Evolutionary conservation across 2,888 invertebrate species (phyloP).

Genomic region (Tinea pellionella): DNA sequence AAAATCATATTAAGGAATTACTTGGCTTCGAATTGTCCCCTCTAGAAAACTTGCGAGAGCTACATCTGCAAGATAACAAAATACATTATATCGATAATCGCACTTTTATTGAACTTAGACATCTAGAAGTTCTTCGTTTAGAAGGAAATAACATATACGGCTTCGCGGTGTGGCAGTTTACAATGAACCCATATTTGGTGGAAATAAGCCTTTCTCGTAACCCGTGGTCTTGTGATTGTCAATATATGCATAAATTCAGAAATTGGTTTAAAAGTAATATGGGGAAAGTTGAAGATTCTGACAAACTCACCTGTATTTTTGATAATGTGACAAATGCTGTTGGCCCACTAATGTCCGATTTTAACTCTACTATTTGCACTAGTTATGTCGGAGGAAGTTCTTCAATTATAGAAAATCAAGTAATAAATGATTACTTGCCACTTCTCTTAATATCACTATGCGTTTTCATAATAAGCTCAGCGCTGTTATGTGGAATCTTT

Average conservation of each 20-base stretch:
- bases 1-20: conserved; percentile 83
- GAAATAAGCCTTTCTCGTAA: conserved; percentile 86
- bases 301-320: conserved; percentile 80
- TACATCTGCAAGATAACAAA: conserved; percentile 88
- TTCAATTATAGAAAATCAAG: conserved; percentile 78
- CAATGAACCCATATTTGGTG: conserved; percentile 86
- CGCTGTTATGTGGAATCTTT: conserved; percentile 81
- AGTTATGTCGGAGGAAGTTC: conserved; percentile 78
- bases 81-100: conserved; percentile 86
- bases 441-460: conserved; percentile 81
- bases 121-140: conserved; percentile 85
- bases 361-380: conserved; percentile 83
- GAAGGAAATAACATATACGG: conserved; percentile 86
- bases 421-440: conserved; percentile 85
- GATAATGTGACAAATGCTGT: conserved; percentile 78
- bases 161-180: conserved; percentile 89
- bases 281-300: conserved; percentile 84
- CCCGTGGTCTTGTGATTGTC: conserved; percentile 93
- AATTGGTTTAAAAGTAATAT: conserved; percentile 83
- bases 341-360: conserved; percentile 79
- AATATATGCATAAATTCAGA: conserved; percentile 82
- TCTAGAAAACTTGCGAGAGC: conserved; percentile 83
- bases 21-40: conserved; percentile 86
- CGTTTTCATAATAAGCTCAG: conserved; percentile 81
- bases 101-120: conserved; percentile 83